Evolutionary conservation across 2,797 vertebrate species (phyloP), one percentile per base, ranked within the genome.

Genomic region (Anas capensis): DNA sequence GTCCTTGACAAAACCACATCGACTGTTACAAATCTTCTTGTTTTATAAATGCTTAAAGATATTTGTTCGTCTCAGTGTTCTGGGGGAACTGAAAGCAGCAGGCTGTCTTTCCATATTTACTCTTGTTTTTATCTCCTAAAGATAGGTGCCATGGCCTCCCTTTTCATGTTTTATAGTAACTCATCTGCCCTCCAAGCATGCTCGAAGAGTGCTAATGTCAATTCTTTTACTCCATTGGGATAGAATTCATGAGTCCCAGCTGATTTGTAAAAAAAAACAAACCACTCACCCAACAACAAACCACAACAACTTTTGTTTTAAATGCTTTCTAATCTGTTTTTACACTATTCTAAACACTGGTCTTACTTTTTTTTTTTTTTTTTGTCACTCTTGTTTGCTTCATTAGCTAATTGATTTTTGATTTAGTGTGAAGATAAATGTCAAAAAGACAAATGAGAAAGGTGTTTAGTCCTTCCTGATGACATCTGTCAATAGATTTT

Each of bases 361-460:
- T 10, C 17, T 29, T 51, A 36, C 8, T 13, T 19, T 26, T 82
- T 70, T 48, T 26, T 26, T 76, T 82, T 70, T 46, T 26, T 26
- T 82, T 70, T 46, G n/a, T 70, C n/a, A 49, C 14, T 72, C 14
- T 51, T n/a, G 19, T 78, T 73, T 56, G 6, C 26, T 85, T 87
- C 82, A 66, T 93, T 87, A 92, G 18, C 17, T n/a, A 58, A 82
- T 82, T 85, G 86, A 79, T 85, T 84, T 93, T 58, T 62, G 36
- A 20, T 20, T 92, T 90, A 54, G 26, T 89, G 61, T 86, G 56
- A 72, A 82, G 64, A 82, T 13, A 91, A 91, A 93, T 51, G 56
- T 48, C 46, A 48, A 23, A 23, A 48, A 23, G 21, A 48, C 46
- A 48, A 48, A 48, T 2, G 6, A 51, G 49, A 46, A 88, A 38